Percentiles rank a stretch among this genome's conserved stretches.
Conservation (phyloP, 2,113 vertebrate genomes). For the Rhinolophus sinicus region DNA sequence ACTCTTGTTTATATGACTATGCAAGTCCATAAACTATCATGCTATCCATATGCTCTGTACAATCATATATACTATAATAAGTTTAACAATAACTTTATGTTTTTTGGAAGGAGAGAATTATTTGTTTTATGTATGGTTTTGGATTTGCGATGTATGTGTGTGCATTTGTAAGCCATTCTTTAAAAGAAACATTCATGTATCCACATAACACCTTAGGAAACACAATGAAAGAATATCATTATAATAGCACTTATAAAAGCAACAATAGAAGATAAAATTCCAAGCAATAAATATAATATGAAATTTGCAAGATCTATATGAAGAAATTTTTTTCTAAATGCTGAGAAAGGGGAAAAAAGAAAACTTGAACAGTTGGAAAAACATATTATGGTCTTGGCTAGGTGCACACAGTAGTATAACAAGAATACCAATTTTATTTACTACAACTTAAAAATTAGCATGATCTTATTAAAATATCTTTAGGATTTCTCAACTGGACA, state of each 20-base stretch:
- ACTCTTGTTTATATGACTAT: neutral
- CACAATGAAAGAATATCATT: neutral
- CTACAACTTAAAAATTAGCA: neutral
- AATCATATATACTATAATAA: neutral
- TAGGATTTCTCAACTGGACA: neutral
- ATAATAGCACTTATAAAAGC: neutral
- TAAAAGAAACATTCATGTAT: neutral
- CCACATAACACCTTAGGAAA: neutral
- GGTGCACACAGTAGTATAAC: too few relatives aligned
- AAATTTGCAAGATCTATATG: neutral
- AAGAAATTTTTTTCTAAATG: neutral
- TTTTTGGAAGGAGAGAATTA: neutral
- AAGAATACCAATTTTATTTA: neutral
- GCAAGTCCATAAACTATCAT: neutral
- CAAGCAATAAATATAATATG: neutral
- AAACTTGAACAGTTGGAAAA: neutral
- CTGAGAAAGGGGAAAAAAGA: neutral
- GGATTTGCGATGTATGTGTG: neutral
- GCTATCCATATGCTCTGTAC: neutral
- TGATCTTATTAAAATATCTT: neutral
- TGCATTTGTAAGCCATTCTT: neutral
- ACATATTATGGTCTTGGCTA: neutral
- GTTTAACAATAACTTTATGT: neutral
- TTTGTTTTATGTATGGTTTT: neutral
- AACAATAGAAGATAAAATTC: neutral